Base-by-base conservation (phyloP, 2,888 invertebrate genomes). In the Linnaemya vulpina region DNA sequence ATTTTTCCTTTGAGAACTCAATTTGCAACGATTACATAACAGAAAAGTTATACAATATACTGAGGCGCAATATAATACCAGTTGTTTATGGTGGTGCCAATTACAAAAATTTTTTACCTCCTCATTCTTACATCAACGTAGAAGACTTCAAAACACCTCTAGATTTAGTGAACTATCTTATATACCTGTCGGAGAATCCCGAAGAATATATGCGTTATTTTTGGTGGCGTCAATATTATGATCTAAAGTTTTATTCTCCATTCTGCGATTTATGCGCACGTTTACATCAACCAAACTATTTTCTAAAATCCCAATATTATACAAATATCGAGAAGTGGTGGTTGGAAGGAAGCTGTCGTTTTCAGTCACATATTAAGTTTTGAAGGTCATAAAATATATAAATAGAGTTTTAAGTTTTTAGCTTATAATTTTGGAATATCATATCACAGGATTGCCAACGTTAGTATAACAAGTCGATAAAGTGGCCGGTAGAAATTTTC, bases 11-110 rank as follows among this genome's bases (percentile, higher is more conserved):
- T 88, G 95, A 96, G 89, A 96, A 95, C 89, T 94, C 95, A 10
- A 93, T 95, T 83, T 96, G 95, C 91, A 91, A 92, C 63, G 95
- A 96, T 90, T 96, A 96, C 89, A 94, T 96, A 51, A 95, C 95
- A 0, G 95, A 95, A 89, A 95, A 96, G 90, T 87, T 92, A 0
- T 92, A 88, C 53, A 88, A 86, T 10, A 88, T 88, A 0, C 82
- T 92, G 35, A 80, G 86, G 35, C 90, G 89, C 3, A 83, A 94
- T 87, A 93, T 95, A 13, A 90, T 95, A 49, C 95, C 95, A 1
- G 93, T 95, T 5, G 95, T 95, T 9, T 95, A 94, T 92, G 95
- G 95, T 1, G 95, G 95, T n/a, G 94, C 94, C 51, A 94, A 95
- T 89, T 95, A 95, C 89, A 91, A 90, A 38, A 90, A 92, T 4